phyloP scores from a whole-genome alignment of 2,113 vertebrate genomes.

The Myxocyprinus asiaticus region DNA sequence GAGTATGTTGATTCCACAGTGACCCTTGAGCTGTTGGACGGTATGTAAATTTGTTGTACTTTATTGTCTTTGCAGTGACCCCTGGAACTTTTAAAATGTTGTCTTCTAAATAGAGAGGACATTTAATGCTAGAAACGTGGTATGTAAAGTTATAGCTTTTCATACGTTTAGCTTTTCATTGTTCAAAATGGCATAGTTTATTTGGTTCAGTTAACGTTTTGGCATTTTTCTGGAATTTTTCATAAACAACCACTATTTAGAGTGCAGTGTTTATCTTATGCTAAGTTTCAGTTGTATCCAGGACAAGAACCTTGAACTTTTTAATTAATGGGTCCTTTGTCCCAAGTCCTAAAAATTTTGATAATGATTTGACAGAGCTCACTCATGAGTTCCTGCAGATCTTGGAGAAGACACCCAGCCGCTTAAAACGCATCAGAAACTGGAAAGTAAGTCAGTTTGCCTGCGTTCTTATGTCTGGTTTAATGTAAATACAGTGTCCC shows the following conservation, averaged over 20 bases:
- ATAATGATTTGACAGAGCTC: slow-evolving; percentile 79
- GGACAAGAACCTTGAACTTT: background rate
- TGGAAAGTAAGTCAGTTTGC: slow-evolving; percentile 82
- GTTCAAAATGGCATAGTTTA: no score
- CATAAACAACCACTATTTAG: no score
- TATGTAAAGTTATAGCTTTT: no score
- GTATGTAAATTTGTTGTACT: slow-evolving; percentile 74
- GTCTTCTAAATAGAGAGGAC: no score
- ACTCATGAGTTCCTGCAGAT: slow-evolving; percentile 98
- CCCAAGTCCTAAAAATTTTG: background rate
- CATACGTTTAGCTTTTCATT: no score
- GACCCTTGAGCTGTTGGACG: slow-evolving; percentile 94
- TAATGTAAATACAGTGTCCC: no score
- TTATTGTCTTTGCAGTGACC: background rate
- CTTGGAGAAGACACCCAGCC: slow-evolving; percentile 93
- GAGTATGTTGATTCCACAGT: slow-evolving; percentile 96
- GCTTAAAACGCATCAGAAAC: slow-evolving; percentile 93
- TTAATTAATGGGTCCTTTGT: background rate
- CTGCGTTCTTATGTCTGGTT: background rate
- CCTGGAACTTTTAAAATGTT: background rate
- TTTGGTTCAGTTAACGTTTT: no score
- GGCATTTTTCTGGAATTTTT: no score
- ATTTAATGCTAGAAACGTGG: no score
- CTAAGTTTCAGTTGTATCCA: no score
- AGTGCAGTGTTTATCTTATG: no score